Conservation (phyloP, 1,140 invertebrate species). For the Drosophila kurseongensis region DNA sequence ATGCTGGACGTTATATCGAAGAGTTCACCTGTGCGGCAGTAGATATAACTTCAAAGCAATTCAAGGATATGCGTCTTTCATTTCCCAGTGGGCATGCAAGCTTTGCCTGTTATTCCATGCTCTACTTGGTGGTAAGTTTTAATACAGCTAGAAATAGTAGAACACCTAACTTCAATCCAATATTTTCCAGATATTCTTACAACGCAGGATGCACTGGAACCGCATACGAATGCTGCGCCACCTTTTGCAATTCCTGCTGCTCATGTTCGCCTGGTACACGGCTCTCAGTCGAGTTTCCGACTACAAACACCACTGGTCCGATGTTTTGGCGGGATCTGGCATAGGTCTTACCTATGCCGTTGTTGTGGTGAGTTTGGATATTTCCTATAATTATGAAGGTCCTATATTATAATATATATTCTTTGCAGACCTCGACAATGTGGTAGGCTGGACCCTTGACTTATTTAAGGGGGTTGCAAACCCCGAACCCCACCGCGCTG, state of each 20-base stretch:
- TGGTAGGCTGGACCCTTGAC: constrained; percentile 38
- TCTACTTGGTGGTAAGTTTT: constrained; percentile 90
- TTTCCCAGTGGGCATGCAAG: constrained; percentile 94
- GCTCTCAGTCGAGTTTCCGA: constrained; percentile 94
- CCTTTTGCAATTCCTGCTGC: constrained; percentile 89
- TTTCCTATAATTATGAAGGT: not conserved
- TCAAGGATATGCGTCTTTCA: constrained; percentile 91
- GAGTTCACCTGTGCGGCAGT: constrained; percentile 87
- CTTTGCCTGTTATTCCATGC: constrained; percentile 92
- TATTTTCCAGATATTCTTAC: constrained; percentile 92
- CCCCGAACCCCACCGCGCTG: constrained; percentile 22
- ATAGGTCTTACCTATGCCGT: constrained; percentile 86
- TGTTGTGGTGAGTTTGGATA: constrained; percentile 85
- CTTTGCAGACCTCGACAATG: constrained; percentile 56
- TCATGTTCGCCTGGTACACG: constrained; percentile 92
- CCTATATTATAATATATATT: not conserved
- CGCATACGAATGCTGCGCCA: constrained; percentile 90
- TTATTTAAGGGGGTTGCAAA: constrained; percentile 32
- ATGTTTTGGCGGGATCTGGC: constrained; percentile 87
- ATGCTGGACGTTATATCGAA: constrained; percentile 88
- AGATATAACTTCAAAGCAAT: constrained; percentile 85
- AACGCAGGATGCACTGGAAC: constrained; percentile 90
- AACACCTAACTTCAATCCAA: not conserved
- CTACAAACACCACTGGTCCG: constrained; percentile 97
- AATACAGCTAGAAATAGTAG: not conserved